A percentile compares a stretch with the other conserved stretches of the same genome.
Evolutionary conservation across 64 coral and sea anemone species (phyloP).

Genomic region (Pocillopora damicornis): DNA sequence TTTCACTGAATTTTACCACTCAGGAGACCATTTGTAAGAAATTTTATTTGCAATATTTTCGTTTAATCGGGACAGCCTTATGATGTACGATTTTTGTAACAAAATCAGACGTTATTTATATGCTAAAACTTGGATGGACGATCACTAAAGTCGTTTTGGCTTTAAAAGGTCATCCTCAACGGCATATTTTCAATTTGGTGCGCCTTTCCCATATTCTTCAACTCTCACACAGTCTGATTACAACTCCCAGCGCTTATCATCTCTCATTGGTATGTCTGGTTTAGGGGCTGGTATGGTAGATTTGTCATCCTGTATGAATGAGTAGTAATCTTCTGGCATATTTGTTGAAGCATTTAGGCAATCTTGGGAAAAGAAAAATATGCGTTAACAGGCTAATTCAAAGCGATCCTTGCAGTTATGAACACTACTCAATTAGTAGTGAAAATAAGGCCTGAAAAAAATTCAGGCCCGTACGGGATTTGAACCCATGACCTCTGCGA

Average conservation of each 20-base stretch:
- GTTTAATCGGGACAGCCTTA: too few species aligned
- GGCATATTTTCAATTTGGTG: too few species aligned
- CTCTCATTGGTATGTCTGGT: conserved; percentile 9
- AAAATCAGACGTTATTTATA: too few species aligned
- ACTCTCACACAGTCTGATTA: background rate
- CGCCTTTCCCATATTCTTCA: background rate
- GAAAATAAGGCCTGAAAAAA: background rate
- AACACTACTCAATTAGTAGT: background rate
- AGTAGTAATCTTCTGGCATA: conserved; percentile 51
- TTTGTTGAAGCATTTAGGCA: conserved; percentile 43
- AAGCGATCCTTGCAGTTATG: background rate
- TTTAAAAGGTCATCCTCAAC: too few species aligned
- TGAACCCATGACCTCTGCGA: too few species aligned
- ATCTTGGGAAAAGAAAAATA: conserved; percentile 10
- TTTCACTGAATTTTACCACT: too few species aligned
- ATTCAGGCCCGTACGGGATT: too few species aligned
- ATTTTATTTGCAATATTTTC: too few species aligned
- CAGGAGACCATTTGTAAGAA: too few species aligned
- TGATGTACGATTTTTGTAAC: too few species aligned
- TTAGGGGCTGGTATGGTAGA: background rate
- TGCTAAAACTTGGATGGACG: too few species aligned
- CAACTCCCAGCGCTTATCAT: conserved; percentile 13
- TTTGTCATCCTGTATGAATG: conserved; percentile 21
- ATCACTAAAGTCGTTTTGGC: too few species aligned
- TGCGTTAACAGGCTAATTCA: background rate